Percentiles rank a stretch among this genome's conserved stretches.
These are phyloP conservation scores for Melipona bicolor DNA, from an alignment of 2,888 invertebrate genomes.

Conservation along the genomic window DNA sequence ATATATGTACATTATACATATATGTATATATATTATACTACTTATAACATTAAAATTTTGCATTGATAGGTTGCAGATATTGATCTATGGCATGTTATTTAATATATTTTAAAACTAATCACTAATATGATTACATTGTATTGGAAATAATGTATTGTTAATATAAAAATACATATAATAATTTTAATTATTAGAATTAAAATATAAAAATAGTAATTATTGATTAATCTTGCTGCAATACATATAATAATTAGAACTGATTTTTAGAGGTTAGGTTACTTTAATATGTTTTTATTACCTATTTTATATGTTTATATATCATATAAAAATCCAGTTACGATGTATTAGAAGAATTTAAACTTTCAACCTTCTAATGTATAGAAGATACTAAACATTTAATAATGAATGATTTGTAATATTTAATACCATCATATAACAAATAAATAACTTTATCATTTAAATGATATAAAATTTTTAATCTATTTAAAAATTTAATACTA, in stretches of 20 bases:
- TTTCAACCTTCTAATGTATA: not conserved
- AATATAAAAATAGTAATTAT: constrained; percentile 1
- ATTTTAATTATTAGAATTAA: not conserved
- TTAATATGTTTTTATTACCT: not conserved
- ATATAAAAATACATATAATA: constrained; percentile 18
- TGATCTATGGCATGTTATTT: constrained; percentile 77
- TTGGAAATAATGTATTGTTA: constrained; percentile 37
- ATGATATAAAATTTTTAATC: not conserved
- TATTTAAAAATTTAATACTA: constrained; percentile 1
- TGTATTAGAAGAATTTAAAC: constrained; percentile 2
- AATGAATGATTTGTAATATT: not conserved
- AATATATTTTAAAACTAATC: constrained; percentile 63
- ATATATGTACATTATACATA: constrained; percentile 30
- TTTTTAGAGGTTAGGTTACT: not conserved
- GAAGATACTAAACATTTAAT: not conserved
- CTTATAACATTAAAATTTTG: constrained; percentile 80
- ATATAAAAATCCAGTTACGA: constrained; percentile 2
- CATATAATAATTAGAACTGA: constrained; percentile 9
- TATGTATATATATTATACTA: constrained; percentile 72
- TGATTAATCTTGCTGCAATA: not conserved
- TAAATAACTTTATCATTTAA: not conserved
- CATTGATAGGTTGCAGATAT: constrained; percentile 83
- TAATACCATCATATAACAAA: not conserved
- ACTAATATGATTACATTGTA: constrained; percentile 59
- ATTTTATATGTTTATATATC: not conserved